Base-by-base conservation (phyloP, 2,113 vertebrate genomes). In the Danionella cerebrum region DNA sequence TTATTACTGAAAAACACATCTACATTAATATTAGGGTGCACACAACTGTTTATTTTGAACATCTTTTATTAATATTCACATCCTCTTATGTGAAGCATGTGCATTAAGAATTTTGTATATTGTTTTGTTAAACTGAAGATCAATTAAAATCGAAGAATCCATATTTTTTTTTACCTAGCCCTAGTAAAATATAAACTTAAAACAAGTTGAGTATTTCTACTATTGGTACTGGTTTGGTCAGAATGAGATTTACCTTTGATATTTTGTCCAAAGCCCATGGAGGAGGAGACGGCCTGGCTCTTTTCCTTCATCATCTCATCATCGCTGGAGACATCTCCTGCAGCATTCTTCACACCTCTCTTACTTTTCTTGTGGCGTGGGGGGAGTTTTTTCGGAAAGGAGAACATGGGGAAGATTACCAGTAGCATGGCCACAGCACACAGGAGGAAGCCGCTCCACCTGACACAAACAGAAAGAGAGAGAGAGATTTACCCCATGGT, bases 361-460 rank as follows among this genome's bases (percentile, higher is more conserved):
- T 88, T 95, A 84, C 89, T 95, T 86, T 94, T 97, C 86, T 93
- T 97, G 76, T 94, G 93, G 75, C 95, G 91, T 67, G 94, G 96
- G 0, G 96, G 96, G 73, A 98, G 93, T 81, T 97, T 98, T 89
- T 98, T 95, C 13, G 96, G 96, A 85, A 99, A 99, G 80, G 92
- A 88, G 90, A 99, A 97, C 96, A 99, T 99, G 82, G 96, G 96
- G 84, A 97, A 94, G 85, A 99, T 95, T 77, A 98, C 95, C 82
- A 98, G 89, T 71, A 95, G 87, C 96, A 99, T 98, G 72, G 94
- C 94, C 82, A 92, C 87, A 64, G 96, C 90, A 71, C 96, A 99
- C 78, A 98, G 89, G 63, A 99, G 91, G 88, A 99, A 98, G 44
- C 96, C 96, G 76, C 95, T 97, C 96, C 96, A 99, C 96, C 96